Conservation (phyloP, 2,797 vertebrate genomes). For the Xenops minutus region DNA sequence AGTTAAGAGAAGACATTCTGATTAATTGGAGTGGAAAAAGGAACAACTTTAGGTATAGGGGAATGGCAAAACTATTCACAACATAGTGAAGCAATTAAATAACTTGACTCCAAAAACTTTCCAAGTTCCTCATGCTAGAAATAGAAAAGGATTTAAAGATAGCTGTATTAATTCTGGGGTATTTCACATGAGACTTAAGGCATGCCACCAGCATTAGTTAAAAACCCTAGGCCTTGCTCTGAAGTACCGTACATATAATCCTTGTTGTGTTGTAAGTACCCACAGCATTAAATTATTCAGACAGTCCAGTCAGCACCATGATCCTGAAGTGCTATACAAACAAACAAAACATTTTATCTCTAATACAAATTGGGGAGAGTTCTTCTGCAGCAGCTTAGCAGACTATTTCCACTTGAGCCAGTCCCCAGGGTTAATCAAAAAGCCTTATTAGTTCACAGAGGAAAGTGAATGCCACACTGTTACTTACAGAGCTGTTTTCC, state of each 20-base stretch:
- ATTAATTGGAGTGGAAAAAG: neutral
- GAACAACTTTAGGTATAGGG: neutral
- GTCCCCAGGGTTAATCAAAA: neutral
- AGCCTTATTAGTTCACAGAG: neutral
- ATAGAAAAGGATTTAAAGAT: neutral
- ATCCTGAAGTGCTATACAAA: neutral
- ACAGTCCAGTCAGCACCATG: neutral
- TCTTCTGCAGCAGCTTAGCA: neutral
- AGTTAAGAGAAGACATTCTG: neutral
- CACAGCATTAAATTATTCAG: neutral
- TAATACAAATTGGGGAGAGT: neutral
- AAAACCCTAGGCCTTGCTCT: neutral
- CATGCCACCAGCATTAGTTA: neutral
- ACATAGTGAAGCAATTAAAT: neutral
- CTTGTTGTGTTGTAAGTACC: neutral
- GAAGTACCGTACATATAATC: neutral
- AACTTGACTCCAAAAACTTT: neutral
- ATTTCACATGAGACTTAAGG: neutral
- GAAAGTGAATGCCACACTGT: neutral
- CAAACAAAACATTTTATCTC: neutral
- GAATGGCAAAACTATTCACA: neutral
- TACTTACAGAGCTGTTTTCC: neutral
- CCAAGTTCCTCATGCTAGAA: neutral
- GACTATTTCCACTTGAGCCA: neutral
- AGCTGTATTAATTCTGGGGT: neutral